Conservation (phyloP, 2,113 vertebrate species). For the Aleadryas rufinucha region DNA sequence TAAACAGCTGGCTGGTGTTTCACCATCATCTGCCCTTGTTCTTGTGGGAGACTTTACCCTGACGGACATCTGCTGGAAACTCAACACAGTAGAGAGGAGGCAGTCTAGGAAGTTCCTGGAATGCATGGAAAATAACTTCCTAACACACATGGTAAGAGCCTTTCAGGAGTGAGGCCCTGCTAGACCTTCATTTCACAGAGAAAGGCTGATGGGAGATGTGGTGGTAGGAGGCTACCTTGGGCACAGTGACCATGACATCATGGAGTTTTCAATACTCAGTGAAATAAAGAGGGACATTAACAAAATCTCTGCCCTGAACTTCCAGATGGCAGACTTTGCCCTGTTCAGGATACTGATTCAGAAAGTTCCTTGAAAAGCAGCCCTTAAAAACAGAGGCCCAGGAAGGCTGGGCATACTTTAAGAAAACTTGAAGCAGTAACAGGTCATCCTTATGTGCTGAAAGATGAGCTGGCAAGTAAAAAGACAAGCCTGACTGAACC, state of each 20-base stretch:
- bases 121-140: not conserved
- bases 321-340: not conserved
- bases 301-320: not conserved
- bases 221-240: fast-evolving
- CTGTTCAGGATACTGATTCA: not conserved
- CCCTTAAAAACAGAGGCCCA: not conserved
- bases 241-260: fast-evolving
- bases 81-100: not conserved
- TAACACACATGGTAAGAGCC: not conserved
- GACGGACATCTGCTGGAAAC: not conserved
- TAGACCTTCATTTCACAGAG: not conserved
- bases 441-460: not conserved
- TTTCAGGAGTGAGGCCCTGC: not conserved
- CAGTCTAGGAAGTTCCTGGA: not conserved
- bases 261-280: not conserved
- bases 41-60: not conserved
- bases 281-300: not conserved
- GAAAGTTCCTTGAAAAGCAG: not conserved
- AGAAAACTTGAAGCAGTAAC: not conserved
- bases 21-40: not conserved
- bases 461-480: not conserved
- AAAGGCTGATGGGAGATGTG: not conserved
- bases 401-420: not conserved
- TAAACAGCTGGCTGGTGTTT: not conserved
- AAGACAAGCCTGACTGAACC: not conserved